Base-by-base conservation (phyloP, 2,888 invertebrate genomes). In the Torymus aiolomorphi region DNA sequence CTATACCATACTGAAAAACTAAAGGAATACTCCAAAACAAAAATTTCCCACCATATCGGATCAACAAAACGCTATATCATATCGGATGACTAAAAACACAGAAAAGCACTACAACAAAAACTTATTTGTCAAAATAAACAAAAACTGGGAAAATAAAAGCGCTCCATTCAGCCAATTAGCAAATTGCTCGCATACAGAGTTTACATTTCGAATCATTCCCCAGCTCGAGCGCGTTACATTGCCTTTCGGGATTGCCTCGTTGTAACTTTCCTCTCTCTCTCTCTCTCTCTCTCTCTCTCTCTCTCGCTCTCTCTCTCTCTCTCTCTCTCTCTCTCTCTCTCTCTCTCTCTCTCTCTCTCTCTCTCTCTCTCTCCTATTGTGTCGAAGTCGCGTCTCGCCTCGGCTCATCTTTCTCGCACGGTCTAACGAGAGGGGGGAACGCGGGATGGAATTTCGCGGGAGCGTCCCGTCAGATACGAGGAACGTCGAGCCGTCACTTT, bases 391-490 rank as follows among this genome's bases (percentile, higher is more conserved):
- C 59, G 16, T 11, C 12, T 49, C 56, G 14, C 52, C 49, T 10
- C 63, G 31, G 42, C 20, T 20, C 61, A 3, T 59, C 59, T 16
- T 16, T 59, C 59, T 18, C 59, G 51, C 31, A 16, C 52, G 63
- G 73, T 63, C 31, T 66, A 74, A 57, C 49, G 65, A 51, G 59
- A 66, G 57, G 56, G 24, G 24, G 12, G 4, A n/a, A n/a, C 65
- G 57, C 52, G 56, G 51, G 59, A 69, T 76, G 57, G 76, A 71
- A 62, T 78, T 78, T 76, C 63, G 18, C 57, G 52, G 16, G 70
- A 71, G 54, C 42, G 42, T 42, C 42, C 59, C 66, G 65, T 72
- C 77, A 61, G 66, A 78, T 72, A 66, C 65, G 77, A 16, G 42
- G 24, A 56, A 66, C 65, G 59, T 78, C 67, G 57, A 61, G 61